Conservation (phyloP, 2,113 vertebrate species). For the Larimichthys polyactis region DNA sequence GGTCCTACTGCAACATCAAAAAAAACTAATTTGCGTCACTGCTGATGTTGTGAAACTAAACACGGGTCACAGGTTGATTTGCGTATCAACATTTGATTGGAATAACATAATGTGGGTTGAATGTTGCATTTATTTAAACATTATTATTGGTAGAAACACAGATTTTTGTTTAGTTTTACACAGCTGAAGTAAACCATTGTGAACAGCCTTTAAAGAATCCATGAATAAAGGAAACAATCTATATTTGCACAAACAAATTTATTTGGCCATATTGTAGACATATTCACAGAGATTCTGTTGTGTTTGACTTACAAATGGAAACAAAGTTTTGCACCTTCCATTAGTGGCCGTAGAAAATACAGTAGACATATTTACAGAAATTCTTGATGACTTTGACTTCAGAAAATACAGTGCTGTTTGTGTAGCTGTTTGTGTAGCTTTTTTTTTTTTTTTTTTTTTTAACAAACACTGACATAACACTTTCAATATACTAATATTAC, state of each 20-base stretch:
- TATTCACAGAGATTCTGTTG: slow-evolving; percentile 12
- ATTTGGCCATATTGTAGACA: slow-evolving; percentile 27
- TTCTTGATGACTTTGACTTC: slow-evolving; percentile 8
- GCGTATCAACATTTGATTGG: too few species aligned
- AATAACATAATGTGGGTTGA: too few species aligned
- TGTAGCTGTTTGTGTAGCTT: neutral
- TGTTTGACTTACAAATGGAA: slow-evolving; percentile 5
- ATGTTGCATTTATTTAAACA: too few species aligned
- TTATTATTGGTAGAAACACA: too few species aligned
- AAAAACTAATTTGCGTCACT: too few species aligned
- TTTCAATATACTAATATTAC: neutral
- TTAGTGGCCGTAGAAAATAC: slow-evolving; percentile 29
- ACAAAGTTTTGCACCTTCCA: neutral
- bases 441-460: slow-evolving; percentile 5
- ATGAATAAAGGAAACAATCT: too few species aligned
- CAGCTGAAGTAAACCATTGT: too few species aligned
- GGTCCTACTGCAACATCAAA: too few species aligned
- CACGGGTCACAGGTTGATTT: too few species aligned
- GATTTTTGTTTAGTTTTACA: too few species aligned
- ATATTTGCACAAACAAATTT: slow-evolving; percentile 21
- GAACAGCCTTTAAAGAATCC: too few species aligned
- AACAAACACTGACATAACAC: slow-evolving; percentile 10
- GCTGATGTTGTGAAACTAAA: too few species aligned
- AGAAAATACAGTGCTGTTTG: slow-evolving; percentile 29
- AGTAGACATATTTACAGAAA: slow-evolving; percentile 40